phyloP scores from a whole-genome alignment of 2,797 vertebrate species.

The Lacerta viridis region DNA sequence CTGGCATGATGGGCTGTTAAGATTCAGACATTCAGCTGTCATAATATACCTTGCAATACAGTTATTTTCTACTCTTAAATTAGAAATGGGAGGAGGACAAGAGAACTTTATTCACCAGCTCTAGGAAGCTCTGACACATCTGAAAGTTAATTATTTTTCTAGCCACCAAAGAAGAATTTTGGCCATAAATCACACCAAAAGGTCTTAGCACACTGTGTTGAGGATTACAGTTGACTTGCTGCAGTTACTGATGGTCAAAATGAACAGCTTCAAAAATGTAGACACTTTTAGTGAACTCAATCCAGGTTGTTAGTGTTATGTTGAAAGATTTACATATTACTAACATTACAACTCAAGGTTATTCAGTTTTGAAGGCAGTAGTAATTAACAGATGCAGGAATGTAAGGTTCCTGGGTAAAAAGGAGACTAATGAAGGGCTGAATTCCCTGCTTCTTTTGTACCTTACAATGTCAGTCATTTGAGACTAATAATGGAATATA shows the following conservation, averaged over 20 bases:
- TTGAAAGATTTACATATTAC: neutral
- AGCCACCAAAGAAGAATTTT: neutral
- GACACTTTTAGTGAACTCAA: constrained; percentile 60
- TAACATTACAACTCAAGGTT: constrained; percentile 39
- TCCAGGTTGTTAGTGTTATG: constrained; percentile 49
- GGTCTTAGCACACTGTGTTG: constrained; percentile 48
- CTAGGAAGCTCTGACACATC: constrained; percentile 38
- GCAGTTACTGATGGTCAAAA: constrained; percentile 56
- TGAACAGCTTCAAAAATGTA: constrained; percentile 60
- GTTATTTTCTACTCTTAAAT: constrained; percentile 56
- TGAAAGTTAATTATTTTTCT: constrained; percentile 63
- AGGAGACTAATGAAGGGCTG: neutral
- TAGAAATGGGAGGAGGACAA: constrained; percentile 40
- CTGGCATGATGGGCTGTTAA: constrained; percentile 68
- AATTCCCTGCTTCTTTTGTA: neutral
- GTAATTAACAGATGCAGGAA: neutral
- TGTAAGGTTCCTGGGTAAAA: neutral
- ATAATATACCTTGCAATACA: constrained; percentile 63
- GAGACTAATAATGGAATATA: neutral
- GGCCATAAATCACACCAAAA: constrained; percentile 17
- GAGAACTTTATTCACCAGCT: constrained; percentile 32
- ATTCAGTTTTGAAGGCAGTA: constrained; percentile 16
- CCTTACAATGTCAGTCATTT: neutral
- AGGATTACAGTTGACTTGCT: constrained; percentile 63
- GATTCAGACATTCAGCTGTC: constrained; percentile 64